These are phyloP conservation scores for Hylaeus volcanicus DNA, from an alignment of 1,140 invertebrate species.

Conservation along the genomic window DNA sequence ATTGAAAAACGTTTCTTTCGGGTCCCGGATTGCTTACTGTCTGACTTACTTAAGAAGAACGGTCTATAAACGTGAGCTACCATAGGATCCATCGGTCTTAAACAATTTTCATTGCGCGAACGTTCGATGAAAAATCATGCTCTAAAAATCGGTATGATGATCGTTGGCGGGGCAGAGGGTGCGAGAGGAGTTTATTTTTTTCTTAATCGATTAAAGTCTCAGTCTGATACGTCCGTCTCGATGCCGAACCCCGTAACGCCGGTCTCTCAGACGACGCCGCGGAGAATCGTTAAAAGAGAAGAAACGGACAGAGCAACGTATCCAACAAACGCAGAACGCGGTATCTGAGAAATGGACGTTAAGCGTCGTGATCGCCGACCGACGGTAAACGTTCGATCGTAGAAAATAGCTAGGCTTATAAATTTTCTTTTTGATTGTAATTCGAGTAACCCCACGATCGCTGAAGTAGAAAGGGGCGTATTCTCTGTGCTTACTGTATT, in stretches of 20 bases:
- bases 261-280: not conserved
- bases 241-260: slow-evolving; percentile 1
- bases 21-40: slow-evolving; percentile 73
- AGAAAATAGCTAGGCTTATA: slow-evolving; percentile 18
- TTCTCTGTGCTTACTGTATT: too few species aligned
- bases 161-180: not conserved
- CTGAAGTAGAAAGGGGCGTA: not conserved
- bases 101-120: slow-evolving; percentile 9
- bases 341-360: slow-evolving; percentile 19
- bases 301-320: not conserved
- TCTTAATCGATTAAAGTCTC: slow-evolving; percentile 20
- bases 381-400: slow-evolving; percentile 2
- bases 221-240: slow-evolving; percentile 27
- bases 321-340: not conserved
- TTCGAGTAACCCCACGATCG: not conserved
- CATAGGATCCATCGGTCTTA: slow-evolving; percentile 7
- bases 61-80: slow-evolving; percentile 61
- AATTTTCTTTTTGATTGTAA: slow-evolving; percentile 14
- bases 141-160: not conserved
- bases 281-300: too few species aligned
- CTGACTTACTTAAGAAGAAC: slow-evolving; percentile 69
- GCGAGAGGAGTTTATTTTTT: not conserved
- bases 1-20: slow-evolving; percentile 70
- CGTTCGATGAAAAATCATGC: slow-evolving; percentile 7
- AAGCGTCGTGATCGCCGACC: not conserved